Evolutionary conservation across 2,888 invertebrate genomes (phyloP).

Genomic region (Luperina nickerlii): DNA sequence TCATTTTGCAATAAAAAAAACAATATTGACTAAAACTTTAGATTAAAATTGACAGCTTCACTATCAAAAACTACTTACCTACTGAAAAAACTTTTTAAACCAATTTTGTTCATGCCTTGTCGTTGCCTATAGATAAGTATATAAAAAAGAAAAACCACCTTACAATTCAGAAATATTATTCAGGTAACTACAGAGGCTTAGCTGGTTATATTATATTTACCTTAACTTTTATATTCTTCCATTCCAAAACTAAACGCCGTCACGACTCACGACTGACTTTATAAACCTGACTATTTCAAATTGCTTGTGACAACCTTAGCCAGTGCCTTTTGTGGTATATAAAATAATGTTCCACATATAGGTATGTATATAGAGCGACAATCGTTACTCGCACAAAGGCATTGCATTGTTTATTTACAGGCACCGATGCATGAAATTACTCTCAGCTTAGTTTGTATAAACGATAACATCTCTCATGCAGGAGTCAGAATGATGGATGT

Average conservation of each 20-base stretch:
- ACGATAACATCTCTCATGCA: conserved; percentile 49
- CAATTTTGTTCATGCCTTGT: background rate
- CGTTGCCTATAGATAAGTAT: background rate
- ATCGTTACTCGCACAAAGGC: conserved; percentile 69
- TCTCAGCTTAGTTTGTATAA: conserved; percentile 69
- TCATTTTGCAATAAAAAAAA: background rate
- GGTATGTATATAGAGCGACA: conserved; percentile 40
- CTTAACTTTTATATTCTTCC: conserved; percentile 6
- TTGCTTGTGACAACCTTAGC: conserved; percentile 43
- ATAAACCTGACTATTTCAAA: conserved; percentile 8
- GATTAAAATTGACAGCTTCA: background rate
- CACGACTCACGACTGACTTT: background rate
- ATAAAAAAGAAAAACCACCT: background rate
- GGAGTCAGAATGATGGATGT: conserved; percentile 37
- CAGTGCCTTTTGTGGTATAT: conserved; percentile 36
- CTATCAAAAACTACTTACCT: background rate
- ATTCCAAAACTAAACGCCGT: background rate
- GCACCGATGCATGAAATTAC: conserved; percentile 82
- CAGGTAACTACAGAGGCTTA: background rate
- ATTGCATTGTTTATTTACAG: conserved; percentile 77
- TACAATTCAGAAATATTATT: conserved; percentile 2
- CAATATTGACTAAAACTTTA: background rate
- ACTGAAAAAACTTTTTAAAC: background rate
- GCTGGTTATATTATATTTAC: background rate
- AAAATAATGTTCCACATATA: conserved; percentile 27